These are phyloP conservation scores for Pelodytes ibericus DNA, from an alignment of 2,797 vertebrate genomes.

Conservation along the genomic window DNA sequence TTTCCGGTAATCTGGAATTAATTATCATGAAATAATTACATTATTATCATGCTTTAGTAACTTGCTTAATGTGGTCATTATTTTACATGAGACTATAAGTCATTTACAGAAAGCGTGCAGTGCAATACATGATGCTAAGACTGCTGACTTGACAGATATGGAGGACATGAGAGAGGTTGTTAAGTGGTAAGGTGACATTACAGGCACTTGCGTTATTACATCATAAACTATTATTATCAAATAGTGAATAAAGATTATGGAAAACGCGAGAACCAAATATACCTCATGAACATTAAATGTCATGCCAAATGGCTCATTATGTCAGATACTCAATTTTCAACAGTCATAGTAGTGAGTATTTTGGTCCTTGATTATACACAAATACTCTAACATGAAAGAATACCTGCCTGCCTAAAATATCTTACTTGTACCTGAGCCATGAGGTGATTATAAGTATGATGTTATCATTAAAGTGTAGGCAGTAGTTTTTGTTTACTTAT, in stretches of 20 bases:
- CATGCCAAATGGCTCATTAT: neutral
- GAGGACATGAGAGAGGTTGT: conserved; percentile 4
- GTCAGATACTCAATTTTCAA: neutral
- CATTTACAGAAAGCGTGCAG: conserved; percentile 36
- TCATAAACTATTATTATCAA: conserved; percentile 43
- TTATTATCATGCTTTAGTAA: conserved; percentile 34
- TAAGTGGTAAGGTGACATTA: conserved; percentile 34
- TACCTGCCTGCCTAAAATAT: no score
- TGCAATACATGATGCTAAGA: neutral
- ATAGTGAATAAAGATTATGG: conserved; percentile 10
- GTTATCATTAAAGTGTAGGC: no score
- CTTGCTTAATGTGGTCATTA: conserved; percentile 49
- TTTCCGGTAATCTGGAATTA: conserved; percentile 24
- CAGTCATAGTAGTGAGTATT: neutral
- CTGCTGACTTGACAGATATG: conserved; percentile 3
- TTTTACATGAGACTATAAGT: conserved; percentile 24
- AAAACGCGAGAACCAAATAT: neutral
- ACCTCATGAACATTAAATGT: neutral
- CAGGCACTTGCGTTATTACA: conserved; percentile 20
- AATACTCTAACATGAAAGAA: no score
- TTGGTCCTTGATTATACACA: no score
- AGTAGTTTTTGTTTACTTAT: no score
- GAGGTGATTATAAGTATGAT: no score
- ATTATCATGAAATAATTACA: conserved; percentile 43
- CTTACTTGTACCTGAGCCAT: no score